A percentile compares a stretch with the other conserved stretches of the same genome.
phyloP scores from a whole-genome alignment of 2,113 vertebrate species.

The Pyrgilauda ruficollis region DNA sequence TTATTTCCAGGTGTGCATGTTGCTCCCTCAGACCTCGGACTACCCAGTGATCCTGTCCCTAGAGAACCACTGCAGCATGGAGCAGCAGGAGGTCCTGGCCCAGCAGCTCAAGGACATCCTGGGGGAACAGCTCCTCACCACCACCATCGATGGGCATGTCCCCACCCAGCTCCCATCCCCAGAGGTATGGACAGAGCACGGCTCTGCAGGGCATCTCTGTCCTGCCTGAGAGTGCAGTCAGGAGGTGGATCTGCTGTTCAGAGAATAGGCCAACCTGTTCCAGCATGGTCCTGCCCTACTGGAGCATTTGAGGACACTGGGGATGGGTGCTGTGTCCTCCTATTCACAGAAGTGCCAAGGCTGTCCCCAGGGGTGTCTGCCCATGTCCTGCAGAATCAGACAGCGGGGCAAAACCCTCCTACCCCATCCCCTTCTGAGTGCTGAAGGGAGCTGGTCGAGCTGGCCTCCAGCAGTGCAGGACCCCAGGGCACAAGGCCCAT shows the following conservation, averaged over 20 bases:
- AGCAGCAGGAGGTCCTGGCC: conserved; percentile 85
- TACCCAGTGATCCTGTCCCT: conserved; percentile 90
- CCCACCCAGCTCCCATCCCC: conserved; percentile 84
- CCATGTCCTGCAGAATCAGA: not conserved
- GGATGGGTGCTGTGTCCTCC: not conserved
- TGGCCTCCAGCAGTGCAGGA: not conserved
- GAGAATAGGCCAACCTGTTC: not conserved
- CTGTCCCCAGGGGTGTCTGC: not conserved
- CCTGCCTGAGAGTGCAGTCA: not conserved
- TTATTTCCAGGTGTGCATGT: not conserved
- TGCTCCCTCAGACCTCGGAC: conserved; percentile 76
- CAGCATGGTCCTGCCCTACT: not conserved
- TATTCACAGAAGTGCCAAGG: not conserved
- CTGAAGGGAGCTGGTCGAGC: not conserved
- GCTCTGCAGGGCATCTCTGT: not conserved
- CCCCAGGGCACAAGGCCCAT: not conserved
- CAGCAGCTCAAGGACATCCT: conserved; percentile 81
- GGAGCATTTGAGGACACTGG: not conserved
- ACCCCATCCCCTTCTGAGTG: not conserved
- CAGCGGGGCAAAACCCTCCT: not conserved
- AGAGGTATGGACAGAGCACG: conserved; percentile 69
- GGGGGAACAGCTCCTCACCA: conserved; percentile 80
- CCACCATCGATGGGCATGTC: conserved; percentile 69
- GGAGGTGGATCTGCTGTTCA: not conserved
- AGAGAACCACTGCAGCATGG: conserved; percentile 90